Evolutionary conservation across 2,113 vertebrate genomes (phyloP).

Genomic region (Tychaedon coryphoeus): DNA sequence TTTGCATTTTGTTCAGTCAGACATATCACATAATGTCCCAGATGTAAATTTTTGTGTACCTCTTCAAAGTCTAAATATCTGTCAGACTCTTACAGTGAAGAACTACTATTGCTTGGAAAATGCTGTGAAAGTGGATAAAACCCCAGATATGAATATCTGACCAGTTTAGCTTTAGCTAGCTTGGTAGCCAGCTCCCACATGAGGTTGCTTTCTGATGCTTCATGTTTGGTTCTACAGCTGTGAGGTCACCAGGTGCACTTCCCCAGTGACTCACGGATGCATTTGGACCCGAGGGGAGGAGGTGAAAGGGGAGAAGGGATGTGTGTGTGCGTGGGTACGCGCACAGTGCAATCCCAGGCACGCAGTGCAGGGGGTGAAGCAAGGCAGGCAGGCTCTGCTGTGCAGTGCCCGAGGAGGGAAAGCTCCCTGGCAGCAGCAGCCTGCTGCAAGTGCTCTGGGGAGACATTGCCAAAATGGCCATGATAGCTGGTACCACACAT

Average conservation of each 20-base stretch:
- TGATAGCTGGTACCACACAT: not conserved
- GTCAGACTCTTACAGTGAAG: not conserved
- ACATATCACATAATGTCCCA: not conserved
- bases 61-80: not conserved
- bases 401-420: not conserved
- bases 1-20: not conserved
- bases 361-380: not conserved
- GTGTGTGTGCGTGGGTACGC: not conserved
- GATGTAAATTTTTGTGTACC: not conserved
- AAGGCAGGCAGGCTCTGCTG: not conserved
- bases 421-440: not conserved
- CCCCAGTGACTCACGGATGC: not conserved
- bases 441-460: rapidly evolving
- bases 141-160: not conserved
- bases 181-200: not conserved
- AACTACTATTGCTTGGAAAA: not conserved
- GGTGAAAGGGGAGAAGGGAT: constrained; percentile 11
- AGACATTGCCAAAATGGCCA: not conserved
- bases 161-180: not conserved
- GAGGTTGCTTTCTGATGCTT: not conserved
- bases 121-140: not conserved
- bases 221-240: not conserved
- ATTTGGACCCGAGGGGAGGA: not conserved
- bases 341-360: not conserved
- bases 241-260: not conserved